Percentiles rank a stretch among this genome's conserved stretches.
These are phyloP conservation scores for Diaphora mendica DNA, from an alignment of 2,888 invertebrate genomes.

Conservation along the genomic window DNA sequence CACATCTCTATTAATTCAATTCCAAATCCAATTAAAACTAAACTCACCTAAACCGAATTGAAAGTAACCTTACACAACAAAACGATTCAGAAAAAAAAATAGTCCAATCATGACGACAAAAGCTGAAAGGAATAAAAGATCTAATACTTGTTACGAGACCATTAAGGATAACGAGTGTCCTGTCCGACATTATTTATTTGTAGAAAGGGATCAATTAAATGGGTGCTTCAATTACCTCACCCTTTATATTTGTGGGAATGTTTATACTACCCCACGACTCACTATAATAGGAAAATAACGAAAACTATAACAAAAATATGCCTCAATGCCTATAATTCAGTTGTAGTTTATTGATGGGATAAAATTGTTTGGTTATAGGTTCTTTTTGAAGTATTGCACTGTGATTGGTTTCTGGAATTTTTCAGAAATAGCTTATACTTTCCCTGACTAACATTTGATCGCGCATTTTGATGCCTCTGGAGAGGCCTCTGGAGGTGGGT, in stretches of 20 bases:
- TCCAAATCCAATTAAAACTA: constrained; percentile 40
- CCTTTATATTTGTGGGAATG: constrained; percentile 10
- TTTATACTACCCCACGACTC: background rate
- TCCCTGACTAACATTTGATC: too few species aligned
- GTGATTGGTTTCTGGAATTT: too few species aligned
- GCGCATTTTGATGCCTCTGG: too few species aligned
- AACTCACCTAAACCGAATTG: constrained; percentile 37
- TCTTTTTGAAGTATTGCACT: too few species aligned
- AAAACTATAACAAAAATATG: background rate
- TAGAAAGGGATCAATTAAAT: constrained; percentile 24
- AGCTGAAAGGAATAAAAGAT: constrained; percentile 29
- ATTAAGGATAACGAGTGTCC: constrained; percentile 39
- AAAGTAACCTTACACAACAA: constrained; percentile 23
- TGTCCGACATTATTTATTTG: constrained; percentile 34
- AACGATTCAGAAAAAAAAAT: constrained; percentile 25
- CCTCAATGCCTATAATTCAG: background rate
- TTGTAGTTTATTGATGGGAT: background rate
- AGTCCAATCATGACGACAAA: constrained; percentile 23
- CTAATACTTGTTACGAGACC: constrained; percentile 28
- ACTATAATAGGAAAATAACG: background rate
- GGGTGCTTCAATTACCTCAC: constrained; percentile 12
- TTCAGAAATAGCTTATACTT: too few species aligned
- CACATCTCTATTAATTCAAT: constrained; percentile 20
- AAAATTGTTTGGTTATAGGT: background rate
- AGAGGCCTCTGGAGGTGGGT: too few species aligned